A percentile compares a stretch with the other conserved stretches of the same genome.
phyloP scores from a whole-genome alignment of 2,113 vertebrate genomes.

The Albula goreensis region DNA sequence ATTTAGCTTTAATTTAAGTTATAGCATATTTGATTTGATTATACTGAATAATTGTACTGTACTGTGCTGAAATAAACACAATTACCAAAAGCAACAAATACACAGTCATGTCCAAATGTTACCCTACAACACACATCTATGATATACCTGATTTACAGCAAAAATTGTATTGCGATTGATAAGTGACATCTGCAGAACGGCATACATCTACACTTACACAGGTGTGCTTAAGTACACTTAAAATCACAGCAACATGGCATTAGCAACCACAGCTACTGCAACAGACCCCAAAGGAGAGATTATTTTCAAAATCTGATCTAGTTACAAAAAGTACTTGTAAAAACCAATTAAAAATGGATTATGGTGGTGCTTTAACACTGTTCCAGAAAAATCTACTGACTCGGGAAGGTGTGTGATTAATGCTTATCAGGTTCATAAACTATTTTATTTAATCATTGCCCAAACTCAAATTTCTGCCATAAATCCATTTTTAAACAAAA shows the following conservation, averaged over 20 bases:
- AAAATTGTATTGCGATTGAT: slow-evolving; percentile 43
- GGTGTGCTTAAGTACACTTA: slow-evolving; percentile 31
- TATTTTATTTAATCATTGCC: background rate
- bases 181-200: slow-evolving; percentile 19
- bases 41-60: slow-evolving; percentile 54
- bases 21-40: slow-evolving; percentile 1
- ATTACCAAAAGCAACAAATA: slow-evolving; percentile 23
- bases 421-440: background rate
- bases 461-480: background rate
- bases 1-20: slow-evolving; percentile 51
- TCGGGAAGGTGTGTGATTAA: background rate
- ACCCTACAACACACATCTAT: slow-evolving; percentile 39
- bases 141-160: slow-evolving; percentile 50
- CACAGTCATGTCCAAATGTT: slow-evolving; percentile 43
- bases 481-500: background rate
- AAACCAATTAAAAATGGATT: slow-evolving; percentile 1
- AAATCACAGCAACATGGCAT: slow-evolving; percentile 27
- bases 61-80: slow-evolving; percentile 34
- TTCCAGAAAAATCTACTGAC: background rate
- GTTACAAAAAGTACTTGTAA: background rate
- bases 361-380: background rate
- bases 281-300: background rate
- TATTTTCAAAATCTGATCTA: background rate
- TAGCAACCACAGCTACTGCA: slow-evolving; percentile 6
- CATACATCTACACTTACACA: slow-evolving; percentile 46